Evolutionary conservation across 2,113 vertebrate genomes (phyloP).

Genomic region (Xiphophorus hellerii): DNA sequence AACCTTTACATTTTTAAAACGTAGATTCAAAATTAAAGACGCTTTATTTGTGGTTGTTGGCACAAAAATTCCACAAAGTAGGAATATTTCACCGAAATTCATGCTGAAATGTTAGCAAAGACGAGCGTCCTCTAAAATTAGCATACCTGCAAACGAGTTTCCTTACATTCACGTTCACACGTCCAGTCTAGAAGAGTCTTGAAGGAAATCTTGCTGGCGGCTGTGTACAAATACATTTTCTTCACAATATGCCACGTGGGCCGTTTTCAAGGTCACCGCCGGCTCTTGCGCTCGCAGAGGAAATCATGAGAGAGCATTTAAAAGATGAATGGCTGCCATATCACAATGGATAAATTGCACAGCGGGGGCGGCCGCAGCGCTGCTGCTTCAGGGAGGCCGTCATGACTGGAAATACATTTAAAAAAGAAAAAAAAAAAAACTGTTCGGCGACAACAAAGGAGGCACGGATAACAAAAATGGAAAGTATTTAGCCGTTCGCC

Average conservation of each 20-base stretch:
- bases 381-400: slow-evolving; percentile 34
- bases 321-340: slow-evolving; percentile 72
- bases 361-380: slow-evolving; percentile 50
- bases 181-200: slow-evolving; percentile 20
- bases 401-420: slow-evolving; percentile 32
- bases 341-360: slow-evolving; percentile 66
- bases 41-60: not conserved
- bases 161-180: slow-evolving; percentile 24
- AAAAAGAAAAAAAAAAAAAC: not conserved
- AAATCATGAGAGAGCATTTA: slow-evolving; percentile 74
- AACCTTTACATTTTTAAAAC: not conserved
- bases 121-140: too few relatives aligned
- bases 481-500: slow-evolving; percentile 26
- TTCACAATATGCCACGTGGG: slow-evolving; percentile 62
- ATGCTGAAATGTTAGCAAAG: not conserved
- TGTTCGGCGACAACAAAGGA: slow-evolving; percentile 47
- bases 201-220: slow-evolving; percentile 50
- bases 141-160: not conserved
- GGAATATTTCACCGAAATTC: too few relatives aligned
- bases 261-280: slow-evolving; percentile 70
- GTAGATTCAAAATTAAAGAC: not conserved
- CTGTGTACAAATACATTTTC: slow-evolving; percentile 64
- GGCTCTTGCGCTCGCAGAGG: slow-evolving; percentile 61
- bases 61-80: not conserved
- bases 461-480: slow-evolving; percentile 44